Evolutionary conservation across 2,888 invertebrate genomes (phyloP).

Genomic region (Myathropa florea): DNA sequence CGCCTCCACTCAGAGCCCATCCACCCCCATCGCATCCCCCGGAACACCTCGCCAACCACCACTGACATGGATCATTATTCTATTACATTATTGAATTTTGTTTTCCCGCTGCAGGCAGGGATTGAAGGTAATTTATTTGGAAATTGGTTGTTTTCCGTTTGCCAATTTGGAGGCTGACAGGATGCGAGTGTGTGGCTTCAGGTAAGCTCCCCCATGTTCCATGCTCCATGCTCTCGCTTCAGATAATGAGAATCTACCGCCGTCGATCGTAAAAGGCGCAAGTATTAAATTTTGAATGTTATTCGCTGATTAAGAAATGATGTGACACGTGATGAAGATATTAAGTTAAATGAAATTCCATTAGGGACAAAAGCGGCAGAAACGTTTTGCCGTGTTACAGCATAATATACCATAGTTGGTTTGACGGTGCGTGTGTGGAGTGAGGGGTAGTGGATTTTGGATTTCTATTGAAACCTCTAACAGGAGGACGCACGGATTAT

Average conservation of each 20-base stretch:
- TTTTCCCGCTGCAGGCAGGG: conserved; percentile 60
- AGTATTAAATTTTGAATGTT: conserved; percentile 63
- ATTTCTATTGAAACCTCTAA: background rate
- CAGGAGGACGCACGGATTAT: background rate
- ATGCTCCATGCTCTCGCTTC: background rate
- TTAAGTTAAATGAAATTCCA: conserved; percentile 62
- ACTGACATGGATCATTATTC: conserved; percentile 69
- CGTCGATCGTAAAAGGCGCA: conserved; percentile 55
- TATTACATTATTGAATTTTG: conserved; percentile 71
- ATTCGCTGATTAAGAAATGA: conserved; percentile 65
- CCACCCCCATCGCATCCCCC: background rate
- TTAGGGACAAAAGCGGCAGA: conserved; percentile 2
- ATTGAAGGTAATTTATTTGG: conserved; percentile 69
- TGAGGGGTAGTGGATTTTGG: background rate
- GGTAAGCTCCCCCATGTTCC: conserved; percentile 10
- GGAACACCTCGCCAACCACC: background rate
- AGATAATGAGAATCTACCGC: conserved; percentile 46
- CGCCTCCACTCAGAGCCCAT: background rate
- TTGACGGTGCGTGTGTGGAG: background rate
- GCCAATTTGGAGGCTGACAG: conserved; percentile 60
- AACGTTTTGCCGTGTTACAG: background rate
- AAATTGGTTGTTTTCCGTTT: conserved; percentile 69
- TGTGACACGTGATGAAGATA: conserved; percentile 68
- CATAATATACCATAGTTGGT: background rate
- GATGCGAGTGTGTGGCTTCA: conserved; percentile 23